Evolutionary conservation across 2,888 invertebrate genomes (phyloP), one percentile per base, ranked within the genome.

Genomic region (Drosophila leonis): DNA sequence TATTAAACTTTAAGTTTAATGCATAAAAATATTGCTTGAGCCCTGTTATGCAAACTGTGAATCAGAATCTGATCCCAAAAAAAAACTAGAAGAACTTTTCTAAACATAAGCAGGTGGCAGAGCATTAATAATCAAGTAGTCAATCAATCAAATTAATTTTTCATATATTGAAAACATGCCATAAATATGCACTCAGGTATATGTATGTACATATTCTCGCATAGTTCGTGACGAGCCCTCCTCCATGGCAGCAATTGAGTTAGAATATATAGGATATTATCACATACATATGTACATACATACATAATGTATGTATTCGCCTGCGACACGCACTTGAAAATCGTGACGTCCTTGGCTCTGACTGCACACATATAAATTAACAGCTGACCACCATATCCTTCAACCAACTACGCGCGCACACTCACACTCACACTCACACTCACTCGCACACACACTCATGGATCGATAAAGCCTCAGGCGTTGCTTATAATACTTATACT

Each of bases 261-360:
- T 27, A n/a, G 33, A 20, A 29, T 24, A 31, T n/a, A 33, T 12
- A 20, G 27, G 8, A 42, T 31, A 31, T 24, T 31, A 24, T 29
- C 9, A 13, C 33, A 64, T 12, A 44, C 24, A 67, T 18, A 41
- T 13, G 44, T 12, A 13, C 33, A 63, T 10, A 44, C 20, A 67
- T 18, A 41, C n/a, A 48, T 18, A 29, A 33, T 46, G 18, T 41
- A 31, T 69, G 15, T 44, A 37, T 24, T 46, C 31, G 27, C 5
- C 29, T n/a, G 18, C 4, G 15, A 56, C 72, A 80, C 87, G 84
- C 89, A 88, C 87, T 83, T 81, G 82, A 81, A 78, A 72, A 65
- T 78, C 56, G 77, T 84, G 84, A 84, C 84, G 84, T 84, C 84
- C 84, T 84, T 84, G 84, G 77, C 77, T 80, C 66, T 80, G 85